phyloP scores from a whole-genome alignment of 64 coral and sea anemone species.

The Cladopsammia gracilis region DNA sequence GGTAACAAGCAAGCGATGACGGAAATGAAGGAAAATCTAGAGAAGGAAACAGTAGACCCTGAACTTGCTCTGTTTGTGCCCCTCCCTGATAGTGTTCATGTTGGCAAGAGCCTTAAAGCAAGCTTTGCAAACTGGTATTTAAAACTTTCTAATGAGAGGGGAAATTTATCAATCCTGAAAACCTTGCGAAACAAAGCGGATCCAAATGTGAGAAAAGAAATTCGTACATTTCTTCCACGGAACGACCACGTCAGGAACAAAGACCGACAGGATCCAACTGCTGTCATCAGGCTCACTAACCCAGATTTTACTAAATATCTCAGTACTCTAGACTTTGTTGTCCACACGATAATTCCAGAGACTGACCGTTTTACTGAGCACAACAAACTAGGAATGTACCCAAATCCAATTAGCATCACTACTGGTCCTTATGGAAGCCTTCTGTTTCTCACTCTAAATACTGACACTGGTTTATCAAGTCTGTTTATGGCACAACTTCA shows the following conservation, averaged over 20 bases:
- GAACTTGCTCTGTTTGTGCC: slow-evolving; percentile 40
- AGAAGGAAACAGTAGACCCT: slow-evolving; percentile 27
- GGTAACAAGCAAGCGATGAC: slow-evolving; percentile 68
- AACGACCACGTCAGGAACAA: slow-evolving; percentile 60
- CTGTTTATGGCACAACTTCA: slow-evolving; percentile 55
- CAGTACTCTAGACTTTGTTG: slow-evolving; percentile 40
- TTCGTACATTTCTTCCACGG: slow-evolving; percentile 49
- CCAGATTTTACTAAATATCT: slow-evolving; percentile 15
- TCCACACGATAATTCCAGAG: slow-evolving; percentile 59
- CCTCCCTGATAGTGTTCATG: slow-evolving; percentile 62
- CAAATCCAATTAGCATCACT: slow-evolving; percentile 31
- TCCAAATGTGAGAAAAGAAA: slow-evolving; percentile 1
- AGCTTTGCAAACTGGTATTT: slow-evolving; percentile 76
- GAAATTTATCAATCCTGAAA: slow-evolving; percentile 53
- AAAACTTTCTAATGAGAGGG: slow-evolving; percentile 52
- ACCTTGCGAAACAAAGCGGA: slow-evolving; percentile 52
- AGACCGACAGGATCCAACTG: slow-evolving; percentile 57
- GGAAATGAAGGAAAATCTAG: neutral
- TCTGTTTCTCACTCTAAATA: slow-evolving; percentile 7
- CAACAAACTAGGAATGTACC: slow-evolving; percentile 66
- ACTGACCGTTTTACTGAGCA: slow-evolving; percentile 44
- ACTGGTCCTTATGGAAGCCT: slow-evolving; percentile 50
- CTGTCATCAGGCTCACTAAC: slow-evolving; percentile 46
- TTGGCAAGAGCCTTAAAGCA: slow-evolving; percentile 66
- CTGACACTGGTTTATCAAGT: slow-evolving; percentile 31